Base-by-base conservation (phyloP, 1,140 invertebrate genomes). In the Drosophila melanica region DNA sequence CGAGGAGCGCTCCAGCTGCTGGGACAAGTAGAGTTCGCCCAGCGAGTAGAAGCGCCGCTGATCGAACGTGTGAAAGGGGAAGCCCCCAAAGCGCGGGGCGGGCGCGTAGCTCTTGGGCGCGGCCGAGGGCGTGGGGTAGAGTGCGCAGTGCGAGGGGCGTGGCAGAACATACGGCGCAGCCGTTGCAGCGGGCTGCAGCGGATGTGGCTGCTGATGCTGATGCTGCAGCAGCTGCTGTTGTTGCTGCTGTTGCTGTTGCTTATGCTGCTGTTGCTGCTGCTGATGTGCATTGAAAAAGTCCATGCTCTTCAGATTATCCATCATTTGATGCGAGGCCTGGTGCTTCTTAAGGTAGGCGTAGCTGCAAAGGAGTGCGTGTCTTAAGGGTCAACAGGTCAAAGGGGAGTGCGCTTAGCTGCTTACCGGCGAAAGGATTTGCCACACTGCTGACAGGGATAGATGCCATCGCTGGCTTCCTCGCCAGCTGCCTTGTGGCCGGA, bases 341-440 rank as follows among this genome's bases (percentile, higher is more conserved):
- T 94, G 93, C 73, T 98, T 98, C 68, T 95, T 94, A 0, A 98
- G 92, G 47, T 97, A 97, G 0, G 97, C 96, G 64, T 97, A 95
- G 53, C 96, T 92, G 55, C n/a, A 39, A 12, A 23, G n/a, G 4
- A 7, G 50, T n/a, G n/a, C 50, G 42, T 53, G n/a, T 10, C n/a
- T 50, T 18, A 18, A 35, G 1, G 27, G 27, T 27, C 27, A 27
- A n/a, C n/a, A n/a, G n/a, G n/a, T n/a, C n/a, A n/a, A n/a, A n/a
- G n/a, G n/a, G n/a, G n/a, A n/a, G n/a, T 50, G 58, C 3, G 12
- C 7, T 7, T 16, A 30, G 4, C 4, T 3, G 58, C 64, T 81
- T 68, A 92, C 91, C 91, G 93, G 58, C 95, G 93, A 92, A 98
- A 98, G 62, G 95, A 94, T 79, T 97, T 98, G 10, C 96, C 95